These are phyloP conservation scores for Fragum sueziense DNA, from an alignment of 2,888 invertebrate genomes.

Conservation along the genomic window DNA sequence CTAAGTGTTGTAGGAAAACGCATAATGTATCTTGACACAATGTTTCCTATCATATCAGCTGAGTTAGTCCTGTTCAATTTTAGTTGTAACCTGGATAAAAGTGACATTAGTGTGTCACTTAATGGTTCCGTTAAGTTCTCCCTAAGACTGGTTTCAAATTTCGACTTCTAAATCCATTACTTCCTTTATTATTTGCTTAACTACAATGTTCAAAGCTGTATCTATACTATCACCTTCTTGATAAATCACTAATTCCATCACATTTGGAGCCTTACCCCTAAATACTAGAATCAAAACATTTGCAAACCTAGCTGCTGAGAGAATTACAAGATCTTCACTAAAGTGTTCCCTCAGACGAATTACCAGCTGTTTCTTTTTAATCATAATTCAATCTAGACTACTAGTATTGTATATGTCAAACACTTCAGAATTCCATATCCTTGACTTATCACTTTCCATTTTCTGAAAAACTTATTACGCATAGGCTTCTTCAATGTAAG, in stretches of 20 bases:
- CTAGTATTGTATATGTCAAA: not conserved
- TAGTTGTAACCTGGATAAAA: conserved; percentile 15
- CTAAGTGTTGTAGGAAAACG: conserved; percentile 23
- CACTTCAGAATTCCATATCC: conserved; percentile 10
- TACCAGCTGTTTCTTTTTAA: not conserved
- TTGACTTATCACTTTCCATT: not conserved
- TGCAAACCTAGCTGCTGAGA: conserved; percentile 30
- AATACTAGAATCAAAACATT: conserved; percentile 44
- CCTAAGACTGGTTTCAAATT: conserved; percentile 15
- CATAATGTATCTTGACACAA: conserved; percentile 16
- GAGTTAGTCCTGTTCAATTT: conserved; percentile 18
- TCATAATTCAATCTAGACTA: not conserved
- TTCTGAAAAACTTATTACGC: not conserved
- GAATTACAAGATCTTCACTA: conserved; percentile 38
- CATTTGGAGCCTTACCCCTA: conserved; percentile 11
- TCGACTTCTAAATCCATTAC: not conserved
- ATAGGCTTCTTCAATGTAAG: not conserved
- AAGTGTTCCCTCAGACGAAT: conserved; percentile 10
- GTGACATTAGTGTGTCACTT: conserved; percentile 25
- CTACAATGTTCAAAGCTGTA: conserved; percentile 2
- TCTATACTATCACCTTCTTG: conserved; percentile 33
- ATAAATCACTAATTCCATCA: conserved; percentile 29
- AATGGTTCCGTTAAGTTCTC: not conserved
- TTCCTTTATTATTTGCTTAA: conserved; percentile 30
- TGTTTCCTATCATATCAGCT: conserved; percentile 36